These are phyloP conservation scores for Anticlea derivata DNA, from an alignment of 2,888 invertebrate species.

Conservation along the genomic window DNA sequence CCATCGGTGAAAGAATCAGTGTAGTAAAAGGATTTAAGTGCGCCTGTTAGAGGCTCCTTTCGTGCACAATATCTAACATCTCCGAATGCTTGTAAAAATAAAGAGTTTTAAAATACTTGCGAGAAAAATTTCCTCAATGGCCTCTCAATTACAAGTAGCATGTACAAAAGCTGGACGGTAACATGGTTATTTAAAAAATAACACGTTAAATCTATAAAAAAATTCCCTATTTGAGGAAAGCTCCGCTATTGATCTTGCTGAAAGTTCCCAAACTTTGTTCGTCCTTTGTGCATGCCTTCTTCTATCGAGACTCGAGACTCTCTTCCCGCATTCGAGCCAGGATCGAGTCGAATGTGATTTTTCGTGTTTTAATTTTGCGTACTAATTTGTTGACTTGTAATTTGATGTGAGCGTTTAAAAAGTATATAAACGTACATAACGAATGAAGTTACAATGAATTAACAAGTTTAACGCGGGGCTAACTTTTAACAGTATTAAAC, in stretches of 20 bases:
- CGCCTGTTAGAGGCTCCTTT: too few relatives aligned
- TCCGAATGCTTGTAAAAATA: too few relatives aligned
- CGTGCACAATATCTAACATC: too few relatives aligned
- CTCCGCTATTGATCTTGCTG: constrained; percentile 32
- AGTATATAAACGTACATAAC: constrained; percentile 53
- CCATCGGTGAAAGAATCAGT: too few relatives aligned
- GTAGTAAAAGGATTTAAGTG: too few relatives aligned
- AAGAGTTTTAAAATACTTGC: too few relatives aligned
- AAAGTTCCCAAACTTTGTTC: constrained; percentile 34
- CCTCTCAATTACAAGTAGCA: not conserved
- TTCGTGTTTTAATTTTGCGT: constrained; percentile 20
- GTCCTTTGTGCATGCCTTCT: constrained; percentile 31
- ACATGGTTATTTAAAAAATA: constrained; percentile 8
- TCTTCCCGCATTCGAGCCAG: constrained; percentile 9
- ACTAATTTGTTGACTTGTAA: constrained; percentile 33
- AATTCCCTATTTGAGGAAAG: constrained; percentile 27
- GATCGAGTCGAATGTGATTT: constrained; percentile 23
- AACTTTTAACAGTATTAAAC: constrained; percentile 44
- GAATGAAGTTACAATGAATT: constrained; percentile 59
- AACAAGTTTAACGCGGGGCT: constrained; percentile 47
- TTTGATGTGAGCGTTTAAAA: constrained; percentile 37
- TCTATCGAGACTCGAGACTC: constrained; percentile 10
- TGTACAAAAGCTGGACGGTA: not conserved
- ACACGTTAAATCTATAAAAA: constrained; percentile 15
- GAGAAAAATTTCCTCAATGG: too few relatives aligned